A percentile compares a stretch with the other conserved stretches of the same genome.
Evolutionary conservation across 1,140 invertebrate genomes (phyloP).

Genomic region (Aphaenogaster floridana): DNA sequence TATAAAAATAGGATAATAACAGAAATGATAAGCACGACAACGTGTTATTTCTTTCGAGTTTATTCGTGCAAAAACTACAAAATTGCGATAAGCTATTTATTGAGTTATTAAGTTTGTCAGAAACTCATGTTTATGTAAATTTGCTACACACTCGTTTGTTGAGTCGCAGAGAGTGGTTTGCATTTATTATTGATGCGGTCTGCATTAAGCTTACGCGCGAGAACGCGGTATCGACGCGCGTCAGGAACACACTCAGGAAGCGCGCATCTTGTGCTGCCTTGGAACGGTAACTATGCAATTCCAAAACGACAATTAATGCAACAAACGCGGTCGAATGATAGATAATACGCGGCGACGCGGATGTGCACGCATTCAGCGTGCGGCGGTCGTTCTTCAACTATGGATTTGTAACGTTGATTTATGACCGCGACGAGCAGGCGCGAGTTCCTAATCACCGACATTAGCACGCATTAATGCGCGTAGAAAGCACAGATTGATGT

Average conservation of each 20-base stretch:
- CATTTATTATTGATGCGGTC: not conserved
- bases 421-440: constrained; percentile 64
- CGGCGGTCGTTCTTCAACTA: constrained; percentile 70
- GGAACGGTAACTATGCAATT: constrained; percentile 67
- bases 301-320: constrained; percentile 71
- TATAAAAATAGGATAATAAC: not conserved
- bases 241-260: constrained; percentile 17
- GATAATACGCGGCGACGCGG: constrained; percentile 41
- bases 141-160: not conserved
- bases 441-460: constrained; percentile 74
- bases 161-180: not conserved
- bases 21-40: not conserved
- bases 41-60: not conserved
- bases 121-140: not conserved
- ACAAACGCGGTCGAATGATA: constrained; percentile 61
- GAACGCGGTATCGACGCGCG: not conserved
- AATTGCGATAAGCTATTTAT: not conserved
- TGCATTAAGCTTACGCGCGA: constrained; percentile 2
- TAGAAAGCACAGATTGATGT: constrained; percentile 40
- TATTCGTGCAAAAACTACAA: not conserved
- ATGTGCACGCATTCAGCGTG: constrained; percentile 38
- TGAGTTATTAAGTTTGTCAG: not conserved
- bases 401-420: constrained; percentile 79
- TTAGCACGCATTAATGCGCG: constrained; percentile 51
- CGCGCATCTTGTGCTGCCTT: not conserved